Conservation (phyloP, 1,140 invertebrate species). For the Pogonus chalceus region DNA sequence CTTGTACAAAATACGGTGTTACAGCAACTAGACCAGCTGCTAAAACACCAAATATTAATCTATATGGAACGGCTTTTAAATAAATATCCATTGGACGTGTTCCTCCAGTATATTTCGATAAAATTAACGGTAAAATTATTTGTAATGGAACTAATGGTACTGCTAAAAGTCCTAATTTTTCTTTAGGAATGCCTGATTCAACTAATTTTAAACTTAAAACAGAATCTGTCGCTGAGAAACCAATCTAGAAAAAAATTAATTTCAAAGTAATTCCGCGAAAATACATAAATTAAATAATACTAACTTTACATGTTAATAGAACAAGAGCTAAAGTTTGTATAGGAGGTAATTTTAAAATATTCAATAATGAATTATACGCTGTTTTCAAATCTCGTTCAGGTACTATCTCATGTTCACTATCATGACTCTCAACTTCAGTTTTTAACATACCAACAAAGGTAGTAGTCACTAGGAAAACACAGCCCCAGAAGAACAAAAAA, state of each 20-base stretch:
- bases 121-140: slow-evolving; percentile 82
- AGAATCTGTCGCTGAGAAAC: slow-evolving; percentile 91
- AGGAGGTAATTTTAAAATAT: slow-evolving; percentile 75
- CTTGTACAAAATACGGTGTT: slow-evolving; percentile 60
- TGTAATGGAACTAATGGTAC: slow-evolving; percentile 91
- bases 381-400: slow-evolving; percentile 40
- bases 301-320: slow-evolving; percentile 84
- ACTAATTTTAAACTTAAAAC: slow-evolving; percentile 91
- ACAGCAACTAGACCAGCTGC: slow-evolving; percentile 76
- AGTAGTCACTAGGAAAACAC: slow-evolving; percentile 83
- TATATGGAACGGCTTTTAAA: slow-evolving; percentile 79
- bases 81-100: slow-evolving; percentile 81
- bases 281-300: slow-evolving; percentile 7
- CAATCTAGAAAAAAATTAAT: slow-evolving; percentile 55
- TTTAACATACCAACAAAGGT: slow-evolving; percentile 86
- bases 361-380: slow-evolving; percentile 76
- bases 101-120: slow-evolving; percentile 52
- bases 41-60: slow-evolving; percentile 73
- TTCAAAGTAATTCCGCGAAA: slow-evolving; percentile 5
- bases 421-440: slow-evolving; percentile 52
- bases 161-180: slow-evolving; percentile 83
- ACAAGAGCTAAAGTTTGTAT: slow-evolving; percentile 70
- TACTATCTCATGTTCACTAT: slow-evolving; percentile 35
- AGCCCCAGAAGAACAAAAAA: slow-evolving; percentile 93
- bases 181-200: slow-evolving; percentile 91